Evolutionary conservation across 2,888 invertebrate species (phyloP), one percentile per base, ranked within the genome.

Genomic region (Drosophila cognata): DNA sequence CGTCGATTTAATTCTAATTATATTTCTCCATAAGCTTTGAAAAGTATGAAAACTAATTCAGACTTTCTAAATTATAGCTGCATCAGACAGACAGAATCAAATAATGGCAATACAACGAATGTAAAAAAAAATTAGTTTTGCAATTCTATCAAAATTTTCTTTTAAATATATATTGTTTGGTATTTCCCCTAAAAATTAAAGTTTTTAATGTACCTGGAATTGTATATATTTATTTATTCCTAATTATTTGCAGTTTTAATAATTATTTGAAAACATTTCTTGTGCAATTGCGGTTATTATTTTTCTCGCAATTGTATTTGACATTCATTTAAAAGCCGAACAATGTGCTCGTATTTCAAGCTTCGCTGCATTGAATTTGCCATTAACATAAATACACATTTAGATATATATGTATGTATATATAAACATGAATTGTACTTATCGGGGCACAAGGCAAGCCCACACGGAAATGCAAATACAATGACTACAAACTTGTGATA

Each of bases 401-500:
- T 18, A 3, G 16, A 11, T 31, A 13, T 2, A 29, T 3, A n/a
- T 18, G 6, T 29, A 29, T 50, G 29, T 31, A 21, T 46, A 25
- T 46, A 46, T 8, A 16, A 25, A 16, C 25, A 46, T 25, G 46
- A 38, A 65, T 68, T 57, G 68, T 43, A 59, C 50, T 73, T 71
- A 69, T 84, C 87, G 77, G 79, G 82, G 87, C 71, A 76, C 41
- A 46, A 25, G 46, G 67, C 64, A 51, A 70, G 77, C 84, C 84
- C 84, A 84, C 84, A 86, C 84, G 84, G 87, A 86, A 87, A 73
- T 76, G 71, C 31, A 58, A 55, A 60, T 59, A 72, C 61, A 82
- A 70, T 67, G 71, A 51, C 46, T 52, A 53, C 43, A 52, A 64
- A 58, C 25, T 61, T 64, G 67, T 68, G 73, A 79, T 81, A 71